phyloP scores from a whole-genome alignment of 2,888 invertebrate genomes.

The Eupeodes luniger region DNA sequence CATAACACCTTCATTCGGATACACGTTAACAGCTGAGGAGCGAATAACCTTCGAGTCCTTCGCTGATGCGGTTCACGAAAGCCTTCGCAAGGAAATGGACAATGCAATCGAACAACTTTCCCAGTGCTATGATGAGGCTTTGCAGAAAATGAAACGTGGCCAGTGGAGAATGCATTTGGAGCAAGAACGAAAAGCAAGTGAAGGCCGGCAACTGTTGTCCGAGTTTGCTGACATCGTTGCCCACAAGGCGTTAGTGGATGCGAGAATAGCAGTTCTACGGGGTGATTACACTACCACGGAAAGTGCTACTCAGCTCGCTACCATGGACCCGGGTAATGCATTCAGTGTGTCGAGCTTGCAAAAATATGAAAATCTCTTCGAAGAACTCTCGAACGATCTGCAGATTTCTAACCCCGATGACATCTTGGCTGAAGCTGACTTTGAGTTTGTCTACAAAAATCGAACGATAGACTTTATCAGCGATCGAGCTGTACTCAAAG shows the following conservation, averaged over 20 bases:
- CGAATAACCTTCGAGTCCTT: conserved; percentile 90
- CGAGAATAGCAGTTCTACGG: conserved; percentile 89
- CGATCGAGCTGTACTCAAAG: conserved; percentile 80
- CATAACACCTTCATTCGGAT: conserved; percentile 86
- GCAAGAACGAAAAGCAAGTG: conserved; percentile 84
- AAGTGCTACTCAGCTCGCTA: conserved; percentile 4
- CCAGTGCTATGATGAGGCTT: conserved; percentile 87
- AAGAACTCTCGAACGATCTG: conserved; percentile 80
- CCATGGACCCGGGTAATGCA: conserved; percentile 44
- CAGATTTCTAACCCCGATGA: conserved; percentile 81
- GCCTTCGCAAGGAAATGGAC: conserved; percentile 90
- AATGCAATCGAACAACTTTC: conserved; percentile 88
- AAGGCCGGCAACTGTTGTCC: conserved; percentile 85
- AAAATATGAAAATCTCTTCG: conserved; percentile 81
- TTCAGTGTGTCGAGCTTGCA: conserved; percentile 80
- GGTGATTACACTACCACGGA: conserved; percentile 84
- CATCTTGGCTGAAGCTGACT: conserved; percentile 81
- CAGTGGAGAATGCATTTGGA: conserved; percentile 85
- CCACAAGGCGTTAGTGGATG: conserved; percentile 91
- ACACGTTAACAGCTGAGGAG: conserved; percentile 88
- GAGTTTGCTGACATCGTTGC: conserved; percentile 90
- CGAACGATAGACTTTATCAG: conserved; percentile 80
- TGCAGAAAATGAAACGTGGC: conserved; percentile 86
- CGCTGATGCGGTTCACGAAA: conserved; percentile 90
- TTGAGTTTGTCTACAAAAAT: conserved; percentile 82